Evolutionary conservation across 2,797 vertebrate species (phyloP).

Genomic region (Australoheros facetus): DNA sequence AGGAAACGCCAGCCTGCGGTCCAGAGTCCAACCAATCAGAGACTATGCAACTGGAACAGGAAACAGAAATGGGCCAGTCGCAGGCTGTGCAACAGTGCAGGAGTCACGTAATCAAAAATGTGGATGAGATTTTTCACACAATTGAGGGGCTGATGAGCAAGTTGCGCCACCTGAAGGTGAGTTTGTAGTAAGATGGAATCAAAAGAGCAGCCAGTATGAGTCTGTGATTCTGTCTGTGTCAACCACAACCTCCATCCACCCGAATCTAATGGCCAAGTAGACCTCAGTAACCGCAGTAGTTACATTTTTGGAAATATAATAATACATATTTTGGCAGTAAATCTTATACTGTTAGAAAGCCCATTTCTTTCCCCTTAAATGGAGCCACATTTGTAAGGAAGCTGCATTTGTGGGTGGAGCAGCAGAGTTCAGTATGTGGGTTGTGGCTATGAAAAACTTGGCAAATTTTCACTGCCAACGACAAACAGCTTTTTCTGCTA

Average conservation of each 20-base stretch:
- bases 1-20: background rate
- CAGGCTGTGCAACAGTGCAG: slow-evolving; percentile 21
- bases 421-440: no score
- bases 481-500: no score
- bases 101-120: slow-evolving; percentile 74
- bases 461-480: no score
- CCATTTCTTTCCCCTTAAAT: no score
- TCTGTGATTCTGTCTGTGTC: background rate
- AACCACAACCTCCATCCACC: accelerated
- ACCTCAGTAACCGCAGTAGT: accelerated
- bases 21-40: slow-evolving; percentile 27
- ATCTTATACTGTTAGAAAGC: no score
- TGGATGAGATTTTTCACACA: slow-evolving; percentile 81
- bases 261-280: background rate
- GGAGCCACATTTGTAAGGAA: no score
- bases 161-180: slow-evolving; percentile 77
- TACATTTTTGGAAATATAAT: background rate
- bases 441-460: no score
- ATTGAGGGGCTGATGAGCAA: slow-evolving; percentile 81
- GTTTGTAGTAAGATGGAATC: background rate
- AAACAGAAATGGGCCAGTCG: slow-evolving; percentile 38
- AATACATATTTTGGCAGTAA: no score
- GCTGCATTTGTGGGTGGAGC: no score
- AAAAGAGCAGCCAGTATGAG: accelerated
- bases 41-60: slow-evolving; percentile 19